Conservation (phyloP, 2,797 vertebrate species). For the Lagodon rhomboides region DNA sequence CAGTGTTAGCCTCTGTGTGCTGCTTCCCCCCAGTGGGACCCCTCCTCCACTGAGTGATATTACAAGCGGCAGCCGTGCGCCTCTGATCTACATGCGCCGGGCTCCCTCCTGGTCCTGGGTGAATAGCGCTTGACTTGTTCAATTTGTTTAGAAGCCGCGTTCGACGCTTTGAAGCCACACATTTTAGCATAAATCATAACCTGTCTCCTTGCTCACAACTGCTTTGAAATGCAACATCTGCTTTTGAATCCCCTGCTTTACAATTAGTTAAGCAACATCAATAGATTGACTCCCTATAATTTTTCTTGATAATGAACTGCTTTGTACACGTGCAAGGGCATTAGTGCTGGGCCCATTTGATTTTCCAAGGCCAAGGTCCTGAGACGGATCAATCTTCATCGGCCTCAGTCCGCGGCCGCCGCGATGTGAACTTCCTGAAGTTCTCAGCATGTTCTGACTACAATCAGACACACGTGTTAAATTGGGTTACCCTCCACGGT, state of each 20-base stretch:
- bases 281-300: slow-evolving; percentile 87
- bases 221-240: slow-evolving; percentile 92
- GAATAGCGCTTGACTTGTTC: slow-evolving; percentile 93
- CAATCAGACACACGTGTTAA: slow-evolving; percentile 72
- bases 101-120: slow-evolving; percentile 87
- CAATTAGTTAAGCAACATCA: slow-evolving; percentile 90
- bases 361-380: slow-evolving; percentile 67
- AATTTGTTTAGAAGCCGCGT: slow-evolving; percentile 92
- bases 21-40: slow-evolving; percentile 81
- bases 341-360: slow-evolving; percentile 62
- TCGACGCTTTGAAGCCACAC: slow-evolving; percentile 91
- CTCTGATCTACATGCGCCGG: slow-evolving; percentile 87
- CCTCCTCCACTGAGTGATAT: slow-evolving; percentile 89
- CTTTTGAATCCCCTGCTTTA: slow-evolving; percentile 87
- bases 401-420: neutral
- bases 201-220: slow-evolving; percentile 87
- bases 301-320: slow-evolving; percentile 86
- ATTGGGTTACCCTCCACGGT: slow-evolving; percentile 79
- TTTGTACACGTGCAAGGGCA: slow-evolving; percentile 73
- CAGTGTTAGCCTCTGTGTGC: slow-evolving; percentile 80
- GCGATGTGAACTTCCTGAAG: slow-evolving; percentile 53
- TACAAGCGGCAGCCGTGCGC: slow-evolving; percentile 88
- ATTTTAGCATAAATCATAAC: slow-evolving; percentile 94
- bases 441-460: slow-evolving; percentile 52
- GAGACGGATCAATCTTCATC: slow-evolving; percentile 57